Percentiles rank a stretch among this genome's conserved stretches.
These are phyloP conservation scores for Tetragonula clypearis DNA, from an alignment of 1,140 invertebrate species.

Conservation along the genomic window DNA sequence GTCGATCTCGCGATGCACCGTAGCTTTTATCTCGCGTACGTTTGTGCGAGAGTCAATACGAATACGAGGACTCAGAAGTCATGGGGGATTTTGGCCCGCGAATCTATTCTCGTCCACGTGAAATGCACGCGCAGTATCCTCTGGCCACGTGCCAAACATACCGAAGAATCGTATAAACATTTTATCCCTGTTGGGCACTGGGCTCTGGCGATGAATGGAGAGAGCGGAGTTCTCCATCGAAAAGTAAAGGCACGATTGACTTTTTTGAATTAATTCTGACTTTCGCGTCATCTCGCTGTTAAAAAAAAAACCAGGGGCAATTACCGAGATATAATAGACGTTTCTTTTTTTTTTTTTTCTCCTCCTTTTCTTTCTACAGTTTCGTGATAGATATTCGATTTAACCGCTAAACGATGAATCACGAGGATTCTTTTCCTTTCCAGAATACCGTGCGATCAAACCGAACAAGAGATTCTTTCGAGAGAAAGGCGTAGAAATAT, in stretches of 20 bases:
- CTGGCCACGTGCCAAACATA: conserved; percentile 76
- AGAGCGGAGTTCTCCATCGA: conserved; percentile 54
- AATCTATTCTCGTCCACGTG: conserved; percentile 75
- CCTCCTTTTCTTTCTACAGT: not conserved
- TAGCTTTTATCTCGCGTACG: conserved; percentile 9
- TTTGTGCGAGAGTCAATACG: conserved; percentile 27
- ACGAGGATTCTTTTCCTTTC: not conserved
- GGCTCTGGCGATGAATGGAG: conserved; percentile 72
- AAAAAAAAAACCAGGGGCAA: too few species aligned
- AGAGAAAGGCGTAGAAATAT: conserved; percentile 4
- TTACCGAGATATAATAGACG: too few species aligned
- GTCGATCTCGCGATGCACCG: conserved; percentile 14
- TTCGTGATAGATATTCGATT: not conserved
- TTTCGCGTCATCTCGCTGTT: not conserved
- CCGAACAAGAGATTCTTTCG: not conserved
- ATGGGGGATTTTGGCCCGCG: conserved; percentile 77
- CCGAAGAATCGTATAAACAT: conserved; percentile 75
- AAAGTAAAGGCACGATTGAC: conserved; percentile 34
- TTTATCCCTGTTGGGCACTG: conserved; percentile 73
- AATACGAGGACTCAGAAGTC: conserved; percentile 71
- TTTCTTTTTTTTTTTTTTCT: not conserved
- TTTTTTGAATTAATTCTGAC: not conserved
- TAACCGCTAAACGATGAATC: not conserved
- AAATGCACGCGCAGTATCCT: conserved; percentile 79
- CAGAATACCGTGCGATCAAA: not conserved